Evolutionary conservation across 92 coral and sea anemone genomes (phyloP), one percentile per base, ranked within the genome.

Genomic region (Porites lobata): DNA sequence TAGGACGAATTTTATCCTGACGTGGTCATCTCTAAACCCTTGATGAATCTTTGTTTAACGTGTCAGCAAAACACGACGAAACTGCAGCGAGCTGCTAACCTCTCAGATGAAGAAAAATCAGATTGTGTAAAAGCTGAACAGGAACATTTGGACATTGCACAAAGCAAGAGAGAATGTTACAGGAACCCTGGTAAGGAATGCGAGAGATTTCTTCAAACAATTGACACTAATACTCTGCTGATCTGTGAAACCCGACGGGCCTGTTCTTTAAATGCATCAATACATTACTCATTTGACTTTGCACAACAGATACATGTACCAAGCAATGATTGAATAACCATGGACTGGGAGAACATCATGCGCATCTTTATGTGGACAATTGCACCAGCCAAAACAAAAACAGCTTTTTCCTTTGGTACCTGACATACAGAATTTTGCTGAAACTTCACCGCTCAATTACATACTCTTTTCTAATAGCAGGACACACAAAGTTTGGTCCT

Each of bases 61-160:
- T 87, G 50, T 88, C 85, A 13, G 64, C 83, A 72, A 76, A 91
- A 38, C 89, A 91, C 65, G 56, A 76, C 62, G 29, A 87, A 70
- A 17, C 78, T 74, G 14, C 58, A 50, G 22, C 17, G 38, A 74
- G 79, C 79, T 50, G 32, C 12, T 26, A 72, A 6, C 77, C 56
- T 72, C 26, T 72, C 77, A 53, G 58, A 53, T 53, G 58, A 15
- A 38, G 43, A 50, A 53, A 74, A 74, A 50, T 32, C 79, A 29
- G 79, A 74, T 9, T 74, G 79, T 29, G 54, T 74, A 21, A 74
- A 32, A 21, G 59, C 26, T 50, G 63, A 74, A 21, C 79, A 74
- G 50, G 79, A 74, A 9, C 79, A 74, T 61, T 19, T 74, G 59
- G 13, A 74, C 59, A 11, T 15, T 18, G 79, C 79, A 1, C 79